Conservation (phyloP, 2,888 invertebrate genomes). For the Scaptomyza caliginosa region DNA sequence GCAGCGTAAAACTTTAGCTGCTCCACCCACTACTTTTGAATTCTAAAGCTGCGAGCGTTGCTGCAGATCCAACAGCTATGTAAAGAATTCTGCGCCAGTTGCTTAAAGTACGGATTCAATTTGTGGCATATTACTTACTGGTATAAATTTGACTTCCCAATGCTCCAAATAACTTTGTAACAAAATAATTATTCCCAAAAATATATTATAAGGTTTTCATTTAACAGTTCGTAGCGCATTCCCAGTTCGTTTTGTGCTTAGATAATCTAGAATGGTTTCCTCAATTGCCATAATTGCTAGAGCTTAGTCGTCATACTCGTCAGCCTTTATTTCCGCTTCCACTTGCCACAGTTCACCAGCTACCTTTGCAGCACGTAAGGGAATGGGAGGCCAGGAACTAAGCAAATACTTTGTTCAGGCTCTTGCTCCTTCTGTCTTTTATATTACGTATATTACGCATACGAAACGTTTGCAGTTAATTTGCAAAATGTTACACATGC, state of each 20-base stretch:
- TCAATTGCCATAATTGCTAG: constrained; percentile 50
- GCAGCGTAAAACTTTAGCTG: constrained; percentile 69
- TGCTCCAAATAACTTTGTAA: too few species aligned
- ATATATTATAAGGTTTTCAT: neutral
- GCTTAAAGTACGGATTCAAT: neutral
- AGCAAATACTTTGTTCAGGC: constrained; percentile 67
- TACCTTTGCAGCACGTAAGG: neutral
- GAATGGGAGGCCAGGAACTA: constrained; percentile 22
- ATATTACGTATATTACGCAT: constrained; percentile 56
- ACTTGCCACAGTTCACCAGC: neutral
- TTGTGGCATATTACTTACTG: neutral
- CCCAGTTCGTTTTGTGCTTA: constrained; percentile 8
- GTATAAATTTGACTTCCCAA: too few species aligned
- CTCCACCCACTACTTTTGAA: constrained; percentile 26
- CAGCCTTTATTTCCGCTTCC: constrained; percentile 13
- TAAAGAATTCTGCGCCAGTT: constrained; percentile 14
- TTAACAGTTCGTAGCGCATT: constrained; percentile 17
- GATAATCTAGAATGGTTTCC: neutral
- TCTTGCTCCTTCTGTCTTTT: constrained; percentile 1
- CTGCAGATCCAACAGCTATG: constrained; percentile 40
- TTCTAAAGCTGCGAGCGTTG: constrained; percentile 1
- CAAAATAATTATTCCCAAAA: neutral
- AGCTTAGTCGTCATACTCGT: constrained; percentile 51
- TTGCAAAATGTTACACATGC: constrained; percentile 72
- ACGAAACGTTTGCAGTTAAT: constrained; percentile 77